Evolutionary conservation across 2,113 vertebrate genomes (phyloP), one percentile per base, ranked within the genome.

Genomic region (Eulemur macaco): DNA sequence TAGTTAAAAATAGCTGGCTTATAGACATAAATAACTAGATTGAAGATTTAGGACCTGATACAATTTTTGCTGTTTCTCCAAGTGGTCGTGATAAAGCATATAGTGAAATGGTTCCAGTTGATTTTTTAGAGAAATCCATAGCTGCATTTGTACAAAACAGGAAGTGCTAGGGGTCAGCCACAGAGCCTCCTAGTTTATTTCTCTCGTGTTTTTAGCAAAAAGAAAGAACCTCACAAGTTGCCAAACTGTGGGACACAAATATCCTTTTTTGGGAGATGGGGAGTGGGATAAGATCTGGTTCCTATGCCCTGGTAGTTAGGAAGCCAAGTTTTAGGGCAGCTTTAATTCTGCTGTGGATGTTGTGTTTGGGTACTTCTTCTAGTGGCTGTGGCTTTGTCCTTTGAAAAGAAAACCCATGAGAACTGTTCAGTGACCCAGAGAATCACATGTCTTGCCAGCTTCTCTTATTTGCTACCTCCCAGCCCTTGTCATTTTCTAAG

Each of bases 1-100:
- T 31, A 54, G 56, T 95, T 95, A 68, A 91, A 96, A 96, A 73
- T 54, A 71, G 54, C 45, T 92, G 66, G 14, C 74, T 95, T 81
- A 83, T 5, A 96, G 68, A 96, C 31, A 60, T 34, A 88, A 66
- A 88, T 63, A 91, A 74, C 6, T 18, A 58, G 29, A 23, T 63
- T 71, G 29, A 81, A 64, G 45, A 85, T 23, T 94, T 92, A n/a
- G 60, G 68, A 90, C 39, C 14, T 74, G 45, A 66, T 45, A 86
- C 50, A 83, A 10, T 42, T 90, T 80, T 56, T 74, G 37, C 45
- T 56, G 12, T 90, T 85, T 37, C 34, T 71, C 31, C 42, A 73
- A 66, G 31, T 82, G 86, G 68, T 81, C 23, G 4, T 77, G 50
- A 89, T 71, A 89, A 92, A 95, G 37, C 25, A 66, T 5, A 0